Conservation (phyloP, 1,140 invertebrate species). For the Elysia chlorotica region DNA sequence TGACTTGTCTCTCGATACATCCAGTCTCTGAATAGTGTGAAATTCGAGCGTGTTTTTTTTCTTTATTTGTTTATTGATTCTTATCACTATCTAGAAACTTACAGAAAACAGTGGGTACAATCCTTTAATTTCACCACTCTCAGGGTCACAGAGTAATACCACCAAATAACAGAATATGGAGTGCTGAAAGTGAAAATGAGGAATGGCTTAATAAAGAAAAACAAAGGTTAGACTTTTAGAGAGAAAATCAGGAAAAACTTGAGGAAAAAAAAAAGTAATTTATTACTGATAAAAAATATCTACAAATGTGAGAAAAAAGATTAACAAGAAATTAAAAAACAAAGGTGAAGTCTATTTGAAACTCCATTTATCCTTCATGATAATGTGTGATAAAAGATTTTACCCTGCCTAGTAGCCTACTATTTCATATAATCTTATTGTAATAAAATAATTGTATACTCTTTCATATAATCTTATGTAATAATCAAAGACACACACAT, state of each 20-base stretch:
- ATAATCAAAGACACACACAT: neutral
- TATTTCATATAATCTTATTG: neutral
- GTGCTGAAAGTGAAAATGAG: conserved; percentile 12
- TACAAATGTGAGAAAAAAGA: neutral
- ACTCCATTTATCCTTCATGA: neutral
- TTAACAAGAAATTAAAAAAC: neutral
- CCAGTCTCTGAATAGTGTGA: no score
- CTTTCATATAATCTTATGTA: neutral
- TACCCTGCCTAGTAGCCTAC: neutral
- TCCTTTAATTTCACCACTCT: neutral
- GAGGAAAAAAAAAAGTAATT: neutral
- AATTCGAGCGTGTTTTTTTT: neutral
- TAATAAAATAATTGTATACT: neutral
- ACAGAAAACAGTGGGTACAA: conserved; percentile 23
- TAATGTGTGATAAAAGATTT: no score
- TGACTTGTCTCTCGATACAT: neutral
- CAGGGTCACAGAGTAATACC: conserved; percentile 9
- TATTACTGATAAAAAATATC: neutral
- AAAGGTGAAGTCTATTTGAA: neutral
- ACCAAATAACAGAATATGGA: conserved; percentile 16
- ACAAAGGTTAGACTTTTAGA: neutral
- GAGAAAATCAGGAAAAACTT: neutral
- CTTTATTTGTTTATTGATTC: neutral
- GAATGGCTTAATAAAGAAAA: neutral
- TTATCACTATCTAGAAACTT: neutral